A percentile compares a stretch with the other conserved stretches of the same genome.
Evolutionary conservation across 2,888 invertebrate species (phyloP).

Genomic region (Diarsia rubi): DNA sequence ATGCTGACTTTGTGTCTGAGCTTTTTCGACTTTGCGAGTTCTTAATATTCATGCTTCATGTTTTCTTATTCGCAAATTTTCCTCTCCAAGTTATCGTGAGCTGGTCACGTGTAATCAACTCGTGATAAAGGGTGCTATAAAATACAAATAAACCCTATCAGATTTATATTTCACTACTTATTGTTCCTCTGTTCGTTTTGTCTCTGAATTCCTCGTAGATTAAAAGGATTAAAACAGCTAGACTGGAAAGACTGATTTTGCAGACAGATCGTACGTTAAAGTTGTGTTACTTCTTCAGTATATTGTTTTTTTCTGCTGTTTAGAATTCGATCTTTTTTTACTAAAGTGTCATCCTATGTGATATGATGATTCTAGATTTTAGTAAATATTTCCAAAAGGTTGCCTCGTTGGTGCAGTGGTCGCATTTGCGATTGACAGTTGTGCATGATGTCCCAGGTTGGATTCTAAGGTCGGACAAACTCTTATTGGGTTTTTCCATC

Average conservation of each 20-base stretch:
- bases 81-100: slow-evolving; percentile 22
- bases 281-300: neutral
- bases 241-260: slow-evolving; percentile 14
- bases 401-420: too few relatives aligned
- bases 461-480: too few relatives aligned
- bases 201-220: slow-evolving; percentile 35
- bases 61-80: slow-evolving; percentile 40
- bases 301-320: neutral
- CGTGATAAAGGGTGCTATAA: slow-evolving; percentile 39
- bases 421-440: too few relatives aligned
- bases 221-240: slow-evolving; percentile 48
- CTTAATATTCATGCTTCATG: slow-evolving; percentile 14
- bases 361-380: neutral
- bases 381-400: neutral
- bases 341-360: neutral
- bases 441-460: too few relatives aligned
- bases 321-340: neutral
- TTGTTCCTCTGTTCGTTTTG: slow-evolving; percentile 35
- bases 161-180: slow-evolving; percentile 30
- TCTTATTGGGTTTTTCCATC: too few relatives aligned
- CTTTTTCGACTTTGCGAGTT: slow-evolving; percentile 22
- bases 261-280: neutral
- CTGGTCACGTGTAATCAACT: slow-evolving; percentile 48
- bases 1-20: slow-evolving; percentile 1
- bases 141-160: slow-evolving; percentile 39